Base-by-base conservation (phyloP, 2,113 vertebrate genomes). In the Oreochromis aureus region DNA sequence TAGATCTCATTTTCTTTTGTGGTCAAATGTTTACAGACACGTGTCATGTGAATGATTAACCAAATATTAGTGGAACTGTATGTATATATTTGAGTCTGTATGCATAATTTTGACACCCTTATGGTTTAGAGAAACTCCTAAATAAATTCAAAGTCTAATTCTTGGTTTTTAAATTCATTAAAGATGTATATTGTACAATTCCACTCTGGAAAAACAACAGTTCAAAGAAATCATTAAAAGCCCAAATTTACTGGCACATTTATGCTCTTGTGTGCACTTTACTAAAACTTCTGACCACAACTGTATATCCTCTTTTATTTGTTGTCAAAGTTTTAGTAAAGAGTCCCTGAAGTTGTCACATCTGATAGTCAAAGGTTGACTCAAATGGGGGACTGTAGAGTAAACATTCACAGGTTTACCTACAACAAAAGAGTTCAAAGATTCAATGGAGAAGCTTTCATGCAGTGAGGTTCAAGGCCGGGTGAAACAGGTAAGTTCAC, bases 1-100 rank as follows among this genome's bases (percentile, higher is more conserved):
- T 46, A 51, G 71, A 32, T 5, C 15, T 48, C 3, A 48, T 51
- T 51, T 51, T 10, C 39, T 2, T 16, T 73, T 2, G 69, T 73
- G 69, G 39, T 73, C 0, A 0, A 46, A 46, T 0, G 22, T 18
- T 46, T 73, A 44, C 39, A 27, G 13, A 46, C 39, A 46, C 1
- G 0, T 27, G 41, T 73, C 3, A 0, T 73, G 22, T 16, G 44
- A 44, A 73, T 46, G 2, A 44, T 39, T 39, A 66, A 66, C 34
- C 10, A 66, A n/a, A 66, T 66, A 66, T 66, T 66, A 39, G 4
- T 66, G 10, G 34, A 6, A 34, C 0, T 41, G 7, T 41, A 41
- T 41, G 19, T 69, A 0, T 41, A 39, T 36, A 66, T 69, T 69
- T 69, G 36, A 69, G 0, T 11, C 36, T 41, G 63, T 69, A 13